Conservation (phyloP, 2,113 vertebrate species). For the Gulo gulo region DNA sequence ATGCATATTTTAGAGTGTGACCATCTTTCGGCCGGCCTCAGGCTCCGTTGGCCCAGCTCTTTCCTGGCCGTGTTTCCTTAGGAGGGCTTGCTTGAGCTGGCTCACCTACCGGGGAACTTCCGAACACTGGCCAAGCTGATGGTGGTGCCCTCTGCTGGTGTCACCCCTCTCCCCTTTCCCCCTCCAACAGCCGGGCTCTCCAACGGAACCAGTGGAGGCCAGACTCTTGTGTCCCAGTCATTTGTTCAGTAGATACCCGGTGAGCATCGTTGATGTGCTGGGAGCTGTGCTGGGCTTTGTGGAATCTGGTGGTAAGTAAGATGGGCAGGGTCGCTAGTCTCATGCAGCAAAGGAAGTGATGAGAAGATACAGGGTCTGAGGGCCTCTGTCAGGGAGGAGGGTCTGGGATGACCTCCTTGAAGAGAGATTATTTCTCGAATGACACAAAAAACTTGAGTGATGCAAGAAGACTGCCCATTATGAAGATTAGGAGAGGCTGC, state of each 20-base stretch:
- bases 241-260: not conserved
- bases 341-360: not conserved
- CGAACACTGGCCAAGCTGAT: not conserved
- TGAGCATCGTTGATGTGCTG: not conserved
- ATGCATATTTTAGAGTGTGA: slow-evolving; percentile 1
- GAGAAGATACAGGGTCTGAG: not conserved
- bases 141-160: not conserved
- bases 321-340: not conserved
- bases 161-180: too few relatives aligned
- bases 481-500: not conserved
- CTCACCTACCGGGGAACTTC: not conserved
- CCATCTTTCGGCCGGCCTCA: slow-evolving; percentile 5
- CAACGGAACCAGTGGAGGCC: not conserved
- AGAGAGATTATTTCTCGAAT: not conserved
- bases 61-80: not conserved
- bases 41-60: not conserved
- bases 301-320: not conserved
- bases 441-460: not conserved
- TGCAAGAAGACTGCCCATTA: not conserved
- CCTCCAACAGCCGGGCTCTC: not conserved
- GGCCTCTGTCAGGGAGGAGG: not conserved
- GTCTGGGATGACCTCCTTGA: not conserved
- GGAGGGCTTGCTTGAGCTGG: not conserved
- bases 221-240: not conserved
- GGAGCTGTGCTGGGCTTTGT: not conserved